phyloP scores from a whole-genome alignment of 2,888 invertebrate species.

The Osedax fenrisi region DNA sequence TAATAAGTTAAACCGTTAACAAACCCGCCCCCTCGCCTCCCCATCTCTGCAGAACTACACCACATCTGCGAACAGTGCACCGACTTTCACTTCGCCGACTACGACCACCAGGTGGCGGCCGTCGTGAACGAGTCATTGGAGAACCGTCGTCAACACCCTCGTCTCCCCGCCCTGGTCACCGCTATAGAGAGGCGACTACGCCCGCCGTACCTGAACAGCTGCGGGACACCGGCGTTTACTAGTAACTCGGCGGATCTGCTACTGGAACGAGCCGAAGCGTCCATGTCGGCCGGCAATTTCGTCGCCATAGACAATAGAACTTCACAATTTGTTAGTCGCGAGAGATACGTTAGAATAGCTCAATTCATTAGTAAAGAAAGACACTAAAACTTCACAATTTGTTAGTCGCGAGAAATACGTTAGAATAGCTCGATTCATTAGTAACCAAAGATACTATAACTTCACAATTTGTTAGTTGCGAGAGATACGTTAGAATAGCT shows the following conservation, averaged over 20 bases:
- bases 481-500: too few species aligned
- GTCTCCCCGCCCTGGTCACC: too few species aligned
- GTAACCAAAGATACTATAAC: too few species aligned
- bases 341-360: conserved; percentile 37
- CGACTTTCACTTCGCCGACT: conserved; percentile 82
- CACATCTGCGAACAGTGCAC: conserved; percentile 67
- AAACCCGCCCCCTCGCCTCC: too few species aligned
- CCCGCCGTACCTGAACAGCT: not conserved
- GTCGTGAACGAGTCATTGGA: not conserved
- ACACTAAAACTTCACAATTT: too few species aligned
- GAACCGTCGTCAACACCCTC: not conserved
- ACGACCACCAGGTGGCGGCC: conserved; percentile 67
- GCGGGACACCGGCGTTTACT: not conserved
- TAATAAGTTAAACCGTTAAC: too few species aligned
- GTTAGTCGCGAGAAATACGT: too few species aligned
- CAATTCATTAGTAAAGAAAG: too few species aligned
- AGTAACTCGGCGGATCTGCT: not conserved
- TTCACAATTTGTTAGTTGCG: too few species aligned
- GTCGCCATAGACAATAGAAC: too few species aligned
- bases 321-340: too few species aligned
- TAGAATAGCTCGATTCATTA: too few species aligned
- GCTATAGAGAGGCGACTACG: not conserved
- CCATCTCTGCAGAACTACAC: conserved; percentile 64
- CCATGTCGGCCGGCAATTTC: not conserved
- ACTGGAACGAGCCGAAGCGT: not conserved